Evolutionary conservation across 2,797 vertebrate genomes (phyloP), one percentile per base, ranked within the genome.

Genomic region (Lepus townsendii): DNA sequence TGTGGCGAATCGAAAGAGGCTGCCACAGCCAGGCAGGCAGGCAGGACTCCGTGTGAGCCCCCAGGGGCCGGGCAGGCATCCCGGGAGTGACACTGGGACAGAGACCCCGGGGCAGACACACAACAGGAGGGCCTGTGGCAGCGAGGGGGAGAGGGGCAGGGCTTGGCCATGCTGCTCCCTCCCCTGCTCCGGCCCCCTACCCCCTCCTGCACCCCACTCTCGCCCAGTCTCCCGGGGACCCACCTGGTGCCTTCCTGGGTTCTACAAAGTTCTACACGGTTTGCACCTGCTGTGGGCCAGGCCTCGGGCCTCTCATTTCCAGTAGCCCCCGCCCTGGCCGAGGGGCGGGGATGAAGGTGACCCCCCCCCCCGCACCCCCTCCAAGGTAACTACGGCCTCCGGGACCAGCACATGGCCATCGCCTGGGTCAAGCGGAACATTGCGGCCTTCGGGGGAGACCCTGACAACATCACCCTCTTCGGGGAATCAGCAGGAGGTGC

Each of bases 401-500:
- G 99, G 98, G 99, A 99, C 94, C 99, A 99, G 98, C 99, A 99
- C 0, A 98, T 99, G 79, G 99, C 99, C 95, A 99, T 99, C 0
- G 98, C 99, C 3, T 99, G 99, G 99, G 99, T 99, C 82, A 98
- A 99, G 98, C 99, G 99, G 95, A 99, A 99, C 97, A 99, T 99
- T 86, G 98, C 90, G 0, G 98, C 98, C 32, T 99, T 99, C 11
- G 99, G 99, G 7, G 99, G 99, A 14, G 98, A 99, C 97, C 99
- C 99, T 0, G 73, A 98, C 91, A 99, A 99, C 97, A 98, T 99
- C 96, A 99, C 99, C 30, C 0, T 99, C 96, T 99, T 99, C 60
- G 99, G 99, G 87, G 99, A 99, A 77, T 99, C 99, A 7, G 99
- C 99, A 0, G 99, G 99, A 50, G 98, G 19, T 0, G 98, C 94